These are phyloP conservation scores for Amyelois transitella DNA, from an alignment of 1,140 invertebrate species.

Conservation along the genomic window DNA sequence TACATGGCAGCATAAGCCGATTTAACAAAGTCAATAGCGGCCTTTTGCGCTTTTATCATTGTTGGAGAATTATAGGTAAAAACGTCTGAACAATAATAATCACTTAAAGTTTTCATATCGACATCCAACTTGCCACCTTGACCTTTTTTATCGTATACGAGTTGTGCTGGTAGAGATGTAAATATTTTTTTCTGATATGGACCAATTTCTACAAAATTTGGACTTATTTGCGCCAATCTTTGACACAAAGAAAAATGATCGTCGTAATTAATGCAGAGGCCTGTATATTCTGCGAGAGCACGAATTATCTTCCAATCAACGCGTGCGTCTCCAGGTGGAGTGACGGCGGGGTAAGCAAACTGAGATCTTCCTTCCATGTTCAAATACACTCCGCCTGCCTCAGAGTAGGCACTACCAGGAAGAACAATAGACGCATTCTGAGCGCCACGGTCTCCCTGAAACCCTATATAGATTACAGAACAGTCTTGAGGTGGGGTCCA, in stretches of 20 bases:
- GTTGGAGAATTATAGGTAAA: constrained; percentile 55
- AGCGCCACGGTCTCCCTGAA: constrained; percentile 84
- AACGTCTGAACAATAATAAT: constrained; percentile 58
- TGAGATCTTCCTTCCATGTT: constrained; percentile 62
- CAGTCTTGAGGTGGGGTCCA: constrained; percentile 27
- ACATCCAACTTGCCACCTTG: constrained; percentile 23
- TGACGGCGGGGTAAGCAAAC: constrained; percentile 47
- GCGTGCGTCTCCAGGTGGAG: constrained; percentile 52
- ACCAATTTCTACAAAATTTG: constrained; percentile 39
- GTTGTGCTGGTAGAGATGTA: constrained; percentile 18
- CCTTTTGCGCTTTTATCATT: constrained; percentile 49
- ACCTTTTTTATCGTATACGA: constrained; percentile 13
- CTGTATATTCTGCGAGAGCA: constrained; percentile 46
- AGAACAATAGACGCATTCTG: constrained; percentile 82
- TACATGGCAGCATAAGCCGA: constrained; percentile 28
- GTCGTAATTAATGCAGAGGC: constrained; percentile 39
- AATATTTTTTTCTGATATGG: constrained; percentile 44
- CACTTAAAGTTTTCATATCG: constrained; percentile 38
- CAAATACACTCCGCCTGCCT: constrained; percentile 62
- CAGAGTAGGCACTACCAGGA: constrained; percentile 86
- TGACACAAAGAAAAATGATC: constrained; percentile 32
- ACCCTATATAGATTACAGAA: constrained; percentile 74
- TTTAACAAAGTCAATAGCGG: constrained; percentile 26
- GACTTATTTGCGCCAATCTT: constrained; percentile 50
- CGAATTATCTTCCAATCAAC: constrained; percentile 60